Base-by-base conservation (phyloP, 2,797 vertebrate species). In the Sebastes trivittatus region DNA sequence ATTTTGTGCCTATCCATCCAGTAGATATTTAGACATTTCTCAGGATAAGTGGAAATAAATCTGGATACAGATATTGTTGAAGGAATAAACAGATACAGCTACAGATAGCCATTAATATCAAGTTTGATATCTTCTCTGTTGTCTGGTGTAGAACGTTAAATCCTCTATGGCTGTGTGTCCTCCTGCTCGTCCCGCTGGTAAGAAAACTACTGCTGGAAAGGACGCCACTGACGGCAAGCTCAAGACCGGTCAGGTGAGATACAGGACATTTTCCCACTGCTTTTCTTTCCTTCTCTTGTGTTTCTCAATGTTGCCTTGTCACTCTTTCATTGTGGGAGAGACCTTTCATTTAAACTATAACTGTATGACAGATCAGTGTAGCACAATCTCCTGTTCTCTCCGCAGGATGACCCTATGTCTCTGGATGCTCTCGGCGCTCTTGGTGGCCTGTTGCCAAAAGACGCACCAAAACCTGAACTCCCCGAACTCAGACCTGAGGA, bases 391-490 rank as follows among this genome's bases (percentile, higher is more conserved):
- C 13, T 34, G 6, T 38, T 30, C 10, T 75, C 20, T 81, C 79
- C 42, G 36, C 90, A 93, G 92, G 86, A 6, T 11, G 80, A 3
- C 66, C 38, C 86, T 7, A 72, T 95, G 80, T 90, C 93, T 75
- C 54, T 88, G 75, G 95, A 95, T n/a, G 92, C 93, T 72, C 86
- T 96, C n/a, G 27, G 77, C 0, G 93, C 91, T 83, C 88, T 95
- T 3, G 64, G 65, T 0, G 94, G 94, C 90, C 82, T 64, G 0
- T 70, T 95, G 72, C 86, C 90, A 8, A 55, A 64, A 60, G 76
- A 92, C 36, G 62, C 74, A 82, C 91, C 92, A 4, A 87, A 81
- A 59, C 93, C 93, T 4, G 83, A 94, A 74, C 27, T 20, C 83
- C 38, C 70, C 20, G 0, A 61, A 61, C 7, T 61, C 36, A 46